Evolutionary conservation across 2,113 vertebrate genomes (phyloP), one percentile per base, ranked within the genome.

Genomic region (Todiramphus saurophagus): DNA sequence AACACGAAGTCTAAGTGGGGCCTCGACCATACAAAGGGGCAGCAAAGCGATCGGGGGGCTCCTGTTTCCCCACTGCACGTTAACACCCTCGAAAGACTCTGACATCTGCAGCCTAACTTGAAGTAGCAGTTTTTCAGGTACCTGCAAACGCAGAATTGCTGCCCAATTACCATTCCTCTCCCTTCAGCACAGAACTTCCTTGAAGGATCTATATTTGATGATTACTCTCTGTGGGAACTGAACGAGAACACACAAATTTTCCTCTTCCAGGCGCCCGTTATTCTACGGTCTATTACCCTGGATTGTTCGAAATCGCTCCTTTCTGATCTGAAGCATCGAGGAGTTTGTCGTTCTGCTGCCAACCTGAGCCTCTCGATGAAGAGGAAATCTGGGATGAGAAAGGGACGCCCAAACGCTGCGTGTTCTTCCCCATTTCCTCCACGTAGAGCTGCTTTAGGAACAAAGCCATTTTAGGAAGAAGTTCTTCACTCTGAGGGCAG

Each of bases 1-100:
- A 41, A 6, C 15, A 25, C 0, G 2, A 44, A 17, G 43, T 44
- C 25, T 1, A 13, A 50, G 60, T 14, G 2, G 16, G 17, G 3
- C 14, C 46, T 41, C 5, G 18, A 44, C 33, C 37, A 5, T 1
- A 30, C 46, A 11, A 27, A 66, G 50, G 33, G 12, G 37, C 10
- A 16, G 43, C 43, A 44, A 44, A 44, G 43, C 43, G 19, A 37
- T 3, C 11, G 0, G 13, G 10, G 63, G 19, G 4, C 63, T 53
- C 35, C 27, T 10, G 11, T 31, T 35, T 33, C 51, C 28, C 68
- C 35, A 11, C 43, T 16, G 43, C 43, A 44, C 43, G 16, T 44
- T 44, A 25, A 48, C 21, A 10, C 21, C 19, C 48, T 48, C 48
- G 31, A 51, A 33, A 18, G 13, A 6, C 43, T 17, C 68, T 5